Percentiles rank a stretch among this genome's conserved stretches.
Evolutionary conservation across 2,113 vertebrate species (phyloP).

Genomic region (Melanerpes formicivorus): DNA sequence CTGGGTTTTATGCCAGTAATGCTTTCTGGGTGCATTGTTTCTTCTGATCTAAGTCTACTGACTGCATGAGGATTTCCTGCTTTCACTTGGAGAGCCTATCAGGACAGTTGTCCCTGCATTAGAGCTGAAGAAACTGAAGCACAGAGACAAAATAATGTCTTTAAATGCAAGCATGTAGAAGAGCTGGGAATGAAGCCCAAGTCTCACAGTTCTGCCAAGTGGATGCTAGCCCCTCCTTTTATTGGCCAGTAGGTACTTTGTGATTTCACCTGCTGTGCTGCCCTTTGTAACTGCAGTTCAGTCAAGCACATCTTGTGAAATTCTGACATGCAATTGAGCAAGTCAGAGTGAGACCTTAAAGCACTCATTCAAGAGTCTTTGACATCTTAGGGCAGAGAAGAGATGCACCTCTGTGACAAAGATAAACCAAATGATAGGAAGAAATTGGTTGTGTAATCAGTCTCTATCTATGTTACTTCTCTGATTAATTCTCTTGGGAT

Average conservation of each 20-base stretch:
- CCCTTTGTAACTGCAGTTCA: neutral
- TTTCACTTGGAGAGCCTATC: neutral
- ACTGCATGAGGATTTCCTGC: neutral
- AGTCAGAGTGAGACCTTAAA: neutral
- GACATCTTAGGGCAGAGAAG: neutral
- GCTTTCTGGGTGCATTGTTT: neutral
- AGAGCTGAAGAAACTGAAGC: neutral
- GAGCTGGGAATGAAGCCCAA: neutral
- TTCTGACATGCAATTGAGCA: neutral
- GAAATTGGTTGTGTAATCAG: neutral
- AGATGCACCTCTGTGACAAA: neutral
- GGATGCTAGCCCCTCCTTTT: neutral
- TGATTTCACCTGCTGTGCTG: neutral
- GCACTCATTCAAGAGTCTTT: neutral
- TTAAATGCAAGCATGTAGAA: neutral
- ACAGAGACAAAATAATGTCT: neutral
- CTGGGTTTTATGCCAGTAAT: neutral
- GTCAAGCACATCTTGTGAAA: neutral
- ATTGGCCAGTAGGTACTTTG: neutral
- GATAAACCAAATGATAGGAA: neutral
- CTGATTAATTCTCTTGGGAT: neutral
- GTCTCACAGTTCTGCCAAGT: neutral
- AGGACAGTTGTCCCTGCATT: neutral
- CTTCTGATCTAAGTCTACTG: neutral
- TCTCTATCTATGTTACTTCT: neutral